Evolutionary conservation across 2,113 vertebrate species (phyloP).

Genomic region (Tragulus kanchil): DNA sequence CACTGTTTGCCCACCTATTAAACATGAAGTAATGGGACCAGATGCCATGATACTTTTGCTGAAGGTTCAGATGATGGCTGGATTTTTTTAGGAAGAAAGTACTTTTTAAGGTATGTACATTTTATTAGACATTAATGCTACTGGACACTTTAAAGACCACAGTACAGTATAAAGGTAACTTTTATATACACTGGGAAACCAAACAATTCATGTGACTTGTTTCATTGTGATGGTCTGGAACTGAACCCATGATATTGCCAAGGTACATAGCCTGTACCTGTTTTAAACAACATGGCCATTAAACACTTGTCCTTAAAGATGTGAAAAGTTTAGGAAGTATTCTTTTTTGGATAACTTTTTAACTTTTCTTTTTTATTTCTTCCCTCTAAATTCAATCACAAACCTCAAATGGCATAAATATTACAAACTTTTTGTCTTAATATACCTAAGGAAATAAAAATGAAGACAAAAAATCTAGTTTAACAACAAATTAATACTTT

Average conservation of each 20-base stretch:
- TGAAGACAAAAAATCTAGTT: neutral
- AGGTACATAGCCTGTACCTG: neutral
- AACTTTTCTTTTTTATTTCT: neutral
- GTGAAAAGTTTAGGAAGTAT: slow-evolving; percentile 11
- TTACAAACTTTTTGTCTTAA: neutral
- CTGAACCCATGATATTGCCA: neutral
- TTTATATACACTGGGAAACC: neutral
- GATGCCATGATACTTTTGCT: no score
- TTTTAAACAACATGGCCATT: slow-evolving; percentile 40
- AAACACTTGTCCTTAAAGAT: slow-evolving; percentile 28
- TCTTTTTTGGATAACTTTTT: neutral
- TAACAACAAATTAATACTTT: slow-evolving; percentile 42
- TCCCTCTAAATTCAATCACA: slow-evolving; percentile 5
- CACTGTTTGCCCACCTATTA: no score
- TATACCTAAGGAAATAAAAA: neutral
- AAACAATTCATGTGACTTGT: neutral
- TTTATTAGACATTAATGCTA: neutral
- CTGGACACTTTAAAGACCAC: neutral
- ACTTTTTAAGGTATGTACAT: neutral
- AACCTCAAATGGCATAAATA: neutral
- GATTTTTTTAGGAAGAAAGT: neutral
- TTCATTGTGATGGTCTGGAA: neutral
- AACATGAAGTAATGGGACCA: no score
- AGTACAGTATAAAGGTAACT: neutral
- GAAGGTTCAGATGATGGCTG: neutral